These are phyloP conservation scores for Daphoenositta chrysoptera DNA, from an alignment of 2,113 vertebrate genomes.

Conservation along the genomic window DNA sequence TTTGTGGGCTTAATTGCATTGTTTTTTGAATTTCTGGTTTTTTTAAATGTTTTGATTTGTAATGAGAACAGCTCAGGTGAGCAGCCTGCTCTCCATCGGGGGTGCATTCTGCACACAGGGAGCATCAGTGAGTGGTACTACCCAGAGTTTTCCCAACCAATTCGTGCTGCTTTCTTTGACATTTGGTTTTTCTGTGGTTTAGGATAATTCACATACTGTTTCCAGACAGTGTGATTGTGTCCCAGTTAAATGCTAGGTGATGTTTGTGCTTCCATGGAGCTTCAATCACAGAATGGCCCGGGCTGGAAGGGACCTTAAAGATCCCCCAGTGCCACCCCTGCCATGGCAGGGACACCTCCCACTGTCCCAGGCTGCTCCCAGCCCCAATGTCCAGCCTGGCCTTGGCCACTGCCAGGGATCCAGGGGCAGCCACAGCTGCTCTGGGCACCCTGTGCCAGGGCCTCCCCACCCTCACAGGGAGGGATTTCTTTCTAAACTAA, in stretches of 20 bases:
- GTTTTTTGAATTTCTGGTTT: neutral
- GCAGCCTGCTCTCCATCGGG: neutral
- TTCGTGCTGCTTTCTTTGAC: neutral
- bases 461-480: neutral
- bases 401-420: neutral
- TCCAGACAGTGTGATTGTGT: neutral
- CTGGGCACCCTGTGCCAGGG: neutral
- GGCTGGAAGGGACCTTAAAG: neutral
- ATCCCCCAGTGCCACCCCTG: fast-evolving
- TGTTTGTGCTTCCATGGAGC: neutral
- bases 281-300: neutral
- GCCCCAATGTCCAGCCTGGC: neutral
- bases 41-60: neutral
- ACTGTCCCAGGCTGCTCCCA: neutral
- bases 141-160: neutral
- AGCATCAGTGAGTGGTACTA: fast-evolving
- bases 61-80: neutral
- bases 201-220: neutral
- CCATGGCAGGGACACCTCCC: neutral
- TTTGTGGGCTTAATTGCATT: neutral
- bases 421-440: neutral
- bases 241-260: neutral
- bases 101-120: neutral
- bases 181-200: neutral
- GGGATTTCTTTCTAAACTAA: neutral